These are phyloP conservation scores for Lacanobia wlatinum DNA, from an alignment of 2,888 invertebrate species.

Conservation along the genomic window DNA sequence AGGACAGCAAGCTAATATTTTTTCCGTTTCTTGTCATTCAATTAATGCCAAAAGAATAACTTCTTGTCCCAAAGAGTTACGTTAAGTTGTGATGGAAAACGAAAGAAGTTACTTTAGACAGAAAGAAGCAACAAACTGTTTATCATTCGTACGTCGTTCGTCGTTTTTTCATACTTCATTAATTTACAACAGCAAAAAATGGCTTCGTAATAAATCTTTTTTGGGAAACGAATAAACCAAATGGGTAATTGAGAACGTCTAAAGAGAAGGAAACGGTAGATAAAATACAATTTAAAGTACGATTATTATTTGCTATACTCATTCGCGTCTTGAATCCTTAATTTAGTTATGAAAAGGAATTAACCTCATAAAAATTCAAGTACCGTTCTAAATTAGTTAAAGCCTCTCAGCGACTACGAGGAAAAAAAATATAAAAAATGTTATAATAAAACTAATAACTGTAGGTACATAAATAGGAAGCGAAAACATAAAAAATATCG, in stretches of 20 bases:
- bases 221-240: background rate
- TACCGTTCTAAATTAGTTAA: constrained; percentile 22
- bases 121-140: background rate
- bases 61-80: background rate
- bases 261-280: background rate
- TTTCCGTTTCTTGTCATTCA: background rate
- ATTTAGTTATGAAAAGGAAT: constrained; percentile 24
- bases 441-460: background rate
- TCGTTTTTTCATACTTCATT: background rate
- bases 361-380: constrained; percentile 55
- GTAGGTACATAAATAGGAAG: background rate
- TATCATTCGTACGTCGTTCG: too few relatives aligned
- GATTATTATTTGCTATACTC: constrained; percentile 30
- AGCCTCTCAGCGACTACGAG: background rate
- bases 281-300: constrained; percentile 43
- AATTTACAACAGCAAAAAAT: background rate
- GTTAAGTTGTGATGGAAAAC: background rate
- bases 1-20: background rate
- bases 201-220: background rate
- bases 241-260: background rate
- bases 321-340: constrained; percentile 54
- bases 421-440: too few relatives aligned
- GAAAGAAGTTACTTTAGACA: background rate
- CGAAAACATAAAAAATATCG: too few relatives aligned
- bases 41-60: background rate